Evolutionary conservation across 2,888 invertebrate species (phyloP).

Genomic region (Agrochola circellaris): DNA sequence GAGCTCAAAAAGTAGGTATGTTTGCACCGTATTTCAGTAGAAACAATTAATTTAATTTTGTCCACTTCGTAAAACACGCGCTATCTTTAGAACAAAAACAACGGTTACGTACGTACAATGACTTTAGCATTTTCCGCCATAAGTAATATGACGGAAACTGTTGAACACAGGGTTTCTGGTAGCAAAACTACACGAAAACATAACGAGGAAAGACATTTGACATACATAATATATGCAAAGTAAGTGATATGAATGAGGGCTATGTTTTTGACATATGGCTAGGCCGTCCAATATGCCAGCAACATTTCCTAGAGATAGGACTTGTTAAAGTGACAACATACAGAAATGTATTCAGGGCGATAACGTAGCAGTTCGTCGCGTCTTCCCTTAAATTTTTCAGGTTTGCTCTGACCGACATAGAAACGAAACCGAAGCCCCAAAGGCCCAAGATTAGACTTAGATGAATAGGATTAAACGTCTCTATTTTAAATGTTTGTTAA

Average conservation of each 20-base stretch:
- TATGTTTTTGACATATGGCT: slow-evolving; percentile 17
- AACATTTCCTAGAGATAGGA: slow-evolving; percentile 35
- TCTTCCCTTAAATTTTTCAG: background rate
- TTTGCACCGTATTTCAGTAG: background rate
- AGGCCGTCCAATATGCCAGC: slow-evolving; percentile 48
- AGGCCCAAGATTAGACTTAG: background rate
- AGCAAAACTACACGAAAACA: slow-evolving; percentile 9
- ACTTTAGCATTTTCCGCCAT: background rate
- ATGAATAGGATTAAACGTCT: background rate
- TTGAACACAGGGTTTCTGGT: background rate
- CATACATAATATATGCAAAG: slow-evolving; percentile 30
- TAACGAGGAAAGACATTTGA: slow-evolving; percentile 2
- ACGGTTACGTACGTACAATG: background rate
- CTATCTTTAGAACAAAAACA: background rate
- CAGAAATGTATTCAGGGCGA: background rate
- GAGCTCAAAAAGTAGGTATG: too few relatives aligned
- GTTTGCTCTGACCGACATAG: background rate
- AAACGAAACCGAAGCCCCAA: background rate
- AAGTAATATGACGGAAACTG: slow-evolving; percentile 1
- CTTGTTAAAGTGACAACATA: slow-evolving; percentile 14
- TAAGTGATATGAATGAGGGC: slow-evolving; percentile 24
- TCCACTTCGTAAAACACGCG: background rate
- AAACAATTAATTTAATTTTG: background rate
- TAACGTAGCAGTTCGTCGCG: background rate
- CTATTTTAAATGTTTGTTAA: too few relatives aligned